Percentiles rank a stretch among this genome's conserved stretches.
These are phyloP conservation scores for Lepidurus packardi DNA, from an alignment of 1,140 invertebrate genomes.

Conservation along the genomic window DNA sequence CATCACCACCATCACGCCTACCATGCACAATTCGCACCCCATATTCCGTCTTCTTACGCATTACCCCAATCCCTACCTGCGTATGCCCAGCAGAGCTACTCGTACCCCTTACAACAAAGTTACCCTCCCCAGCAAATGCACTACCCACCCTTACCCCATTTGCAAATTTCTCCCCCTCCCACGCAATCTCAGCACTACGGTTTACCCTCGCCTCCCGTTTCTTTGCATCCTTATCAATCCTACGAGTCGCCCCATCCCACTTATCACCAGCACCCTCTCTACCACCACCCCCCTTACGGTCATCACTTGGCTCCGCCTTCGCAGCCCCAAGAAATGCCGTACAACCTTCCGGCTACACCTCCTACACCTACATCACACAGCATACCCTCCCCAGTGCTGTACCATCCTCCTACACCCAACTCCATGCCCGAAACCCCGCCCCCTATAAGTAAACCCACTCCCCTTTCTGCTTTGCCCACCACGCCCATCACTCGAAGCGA, in stretches of 20 bases:
- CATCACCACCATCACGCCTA: conserved; percentile 33
- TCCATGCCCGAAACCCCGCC: conserved; percentile 7
- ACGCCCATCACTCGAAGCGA: conserved; percentile 29
- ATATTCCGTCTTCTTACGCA: not conserved
- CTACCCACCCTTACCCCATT: conserved; percentile 27
- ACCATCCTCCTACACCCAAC: conserved; percentile 10
- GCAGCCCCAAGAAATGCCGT: conserved; percentile 23
- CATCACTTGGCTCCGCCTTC: conserved; percentile 17
- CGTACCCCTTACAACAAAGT: conserved; percentile 1
- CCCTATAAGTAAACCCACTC: conserved; percentile 28
- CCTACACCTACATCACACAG: conserved; percentile 11
- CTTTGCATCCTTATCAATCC: conserved; percentile 27
- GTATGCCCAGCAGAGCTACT: not conserved
- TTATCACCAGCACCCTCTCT: conserved; percentile 21
- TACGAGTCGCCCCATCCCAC: conserved; percentile 25
- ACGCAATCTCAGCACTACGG: conserved; percentile 26
- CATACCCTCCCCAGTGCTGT: not conserved
- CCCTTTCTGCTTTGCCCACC: conserved; percentile 35
- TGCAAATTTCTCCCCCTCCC: conserved; percentile 30
- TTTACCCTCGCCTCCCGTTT: conserved; percentile 25
- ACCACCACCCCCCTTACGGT: conserved; percentile 25
- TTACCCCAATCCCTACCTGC: not conserved
- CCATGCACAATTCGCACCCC: conserved; percentile 32
- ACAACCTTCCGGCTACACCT: not conserved
- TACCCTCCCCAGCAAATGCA: conserved; percentile 26